Percentiles rank a stretch among this genome's conserved stretches.
Evolutionary conservation across 2,888 invertebrate species (phyloP).

Genomic region (Nomada lathburiana): DNA sequence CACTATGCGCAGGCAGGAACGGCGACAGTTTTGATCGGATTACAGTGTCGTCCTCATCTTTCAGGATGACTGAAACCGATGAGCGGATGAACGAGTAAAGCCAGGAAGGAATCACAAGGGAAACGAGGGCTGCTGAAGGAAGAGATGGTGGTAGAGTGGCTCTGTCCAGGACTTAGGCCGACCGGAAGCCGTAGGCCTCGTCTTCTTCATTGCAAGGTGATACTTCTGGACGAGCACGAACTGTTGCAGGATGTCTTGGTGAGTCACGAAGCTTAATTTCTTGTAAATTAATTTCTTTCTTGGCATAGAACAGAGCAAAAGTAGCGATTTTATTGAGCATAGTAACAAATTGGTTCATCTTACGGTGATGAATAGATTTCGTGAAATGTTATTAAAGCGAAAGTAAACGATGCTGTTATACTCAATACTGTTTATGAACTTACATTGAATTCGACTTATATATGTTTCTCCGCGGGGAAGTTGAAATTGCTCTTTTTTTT

Average conservation of each 20-base stretch:
- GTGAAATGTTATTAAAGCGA: too few relatives aligned
- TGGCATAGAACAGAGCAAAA: not conserved
- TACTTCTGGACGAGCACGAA: conserved; percentile 95
- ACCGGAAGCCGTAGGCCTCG: conserved; percentile 87
- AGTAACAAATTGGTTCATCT: too few relatives aligned
- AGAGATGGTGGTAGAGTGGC: conserved; percentile 83
- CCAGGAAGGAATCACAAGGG: conserved; percentile 63
- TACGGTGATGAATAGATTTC: too few relatives aligned
- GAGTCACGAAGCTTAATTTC: conserved; percentile 77
- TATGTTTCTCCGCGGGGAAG: too few relatives aligned
- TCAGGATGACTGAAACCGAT: conserved; percentile 72
- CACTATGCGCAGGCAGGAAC: conserved; percentile 4
- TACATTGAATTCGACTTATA: too few relatives aligned
- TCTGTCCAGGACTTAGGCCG: conserved; percentile 83
- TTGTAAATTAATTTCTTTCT: not conserved
- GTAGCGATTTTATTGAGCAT: too few relatives aligned
- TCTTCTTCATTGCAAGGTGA: conserved; percentile 91
- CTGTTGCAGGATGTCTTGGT: conserved; percentile 96
- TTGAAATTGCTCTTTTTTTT: too few relatives aligned
- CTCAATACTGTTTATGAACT: too few relatives aligned
- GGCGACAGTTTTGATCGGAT: conserved; percentile 51
- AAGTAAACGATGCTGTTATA: too few relatives aligned
- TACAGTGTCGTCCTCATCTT: conserved; percentile 59
- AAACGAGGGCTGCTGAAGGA: conserved; percentile 55
- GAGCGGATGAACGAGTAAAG: conserved; percentile 67